Conservation (phyloP, 2,888 invertebrate genomes). For the Acanthosepion pharaonis region DNA sequence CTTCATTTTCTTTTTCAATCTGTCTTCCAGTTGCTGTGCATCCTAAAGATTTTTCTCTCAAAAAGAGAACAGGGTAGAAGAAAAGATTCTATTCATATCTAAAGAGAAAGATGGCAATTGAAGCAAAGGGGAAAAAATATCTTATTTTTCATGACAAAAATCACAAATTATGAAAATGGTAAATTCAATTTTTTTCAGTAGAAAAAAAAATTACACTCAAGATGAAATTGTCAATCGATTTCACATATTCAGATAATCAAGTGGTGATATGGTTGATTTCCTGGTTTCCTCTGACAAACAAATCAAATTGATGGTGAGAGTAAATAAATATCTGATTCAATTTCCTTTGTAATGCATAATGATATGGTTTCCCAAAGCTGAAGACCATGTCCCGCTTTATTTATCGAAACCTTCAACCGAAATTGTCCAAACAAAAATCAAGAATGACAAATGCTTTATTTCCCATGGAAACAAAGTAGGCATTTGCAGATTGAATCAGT, state of each 20-base stretch:
- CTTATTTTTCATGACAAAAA: neutral
- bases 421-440: too few species aligned
- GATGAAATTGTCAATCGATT: neutral
- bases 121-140: neutral
- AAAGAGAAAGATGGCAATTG: neutral
- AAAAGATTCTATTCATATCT: neutral
- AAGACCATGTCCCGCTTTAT: too few species aligned
- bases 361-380: too few species aligned
- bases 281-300: neutral
- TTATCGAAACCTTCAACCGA: too few species aligned
- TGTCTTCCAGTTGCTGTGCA: too few species aligned
- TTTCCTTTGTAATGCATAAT: too few species aligned
- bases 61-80: neutral
- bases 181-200: neutral
- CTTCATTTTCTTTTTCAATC: neutral
- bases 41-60: too few species aligned
- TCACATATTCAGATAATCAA: neutral
- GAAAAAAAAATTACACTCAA: neutral
- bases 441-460: too few species aligned
- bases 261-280: neutral
- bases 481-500: too few species aligned
- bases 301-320: too few species aligned
- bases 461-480: too few species aligned
- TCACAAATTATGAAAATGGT: neutral
- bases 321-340: too few species aligned